Conservation (phyloP, 2,113 vertebrate genomes). For the Budorcas taxicolor region DNA sequence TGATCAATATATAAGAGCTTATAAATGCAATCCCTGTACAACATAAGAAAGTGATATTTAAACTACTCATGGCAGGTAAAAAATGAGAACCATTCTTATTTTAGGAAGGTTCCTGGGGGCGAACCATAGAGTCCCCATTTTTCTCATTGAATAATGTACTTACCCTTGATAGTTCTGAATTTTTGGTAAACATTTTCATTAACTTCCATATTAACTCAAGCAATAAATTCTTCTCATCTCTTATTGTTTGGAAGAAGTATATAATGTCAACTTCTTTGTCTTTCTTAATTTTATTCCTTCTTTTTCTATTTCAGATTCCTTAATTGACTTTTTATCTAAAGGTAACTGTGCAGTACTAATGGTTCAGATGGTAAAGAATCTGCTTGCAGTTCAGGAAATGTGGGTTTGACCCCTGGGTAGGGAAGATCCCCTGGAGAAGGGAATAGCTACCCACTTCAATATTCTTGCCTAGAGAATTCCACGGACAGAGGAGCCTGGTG, state of each 20-base stretch:
- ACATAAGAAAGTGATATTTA: neutral
- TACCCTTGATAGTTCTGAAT: neutral
- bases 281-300: slow-evolving; percentile 6
- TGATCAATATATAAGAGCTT: neutral
- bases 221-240: neutral
- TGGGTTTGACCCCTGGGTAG: neutral
- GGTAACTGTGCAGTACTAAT: neutral
- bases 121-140: neutral
- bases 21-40: neutral
- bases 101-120: neutral
- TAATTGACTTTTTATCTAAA: neutral
- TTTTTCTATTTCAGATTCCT: neutral
- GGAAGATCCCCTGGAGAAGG: neutral
- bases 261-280: neutral
- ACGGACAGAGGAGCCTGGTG: neutral
- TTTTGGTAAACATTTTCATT: slow-evolving; percentile 27
- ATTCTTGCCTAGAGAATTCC: neutral
- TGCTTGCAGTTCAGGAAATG: neutral
- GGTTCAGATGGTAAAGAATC: neutral
- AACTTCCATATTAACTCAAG: neutral
- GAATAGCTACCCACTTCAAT: neutral
- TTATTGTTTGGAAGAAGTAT: neutral
- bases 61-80: neutral
- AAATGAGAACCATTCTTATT: neutral
- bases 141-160: slow-evolving; percentile 6